Evolutionary conservation across 1,140 invertebrate species (phyloP), one percentile per base, ranked within the genome.

Genomic region (Portunus trituberculatus): DNA sequence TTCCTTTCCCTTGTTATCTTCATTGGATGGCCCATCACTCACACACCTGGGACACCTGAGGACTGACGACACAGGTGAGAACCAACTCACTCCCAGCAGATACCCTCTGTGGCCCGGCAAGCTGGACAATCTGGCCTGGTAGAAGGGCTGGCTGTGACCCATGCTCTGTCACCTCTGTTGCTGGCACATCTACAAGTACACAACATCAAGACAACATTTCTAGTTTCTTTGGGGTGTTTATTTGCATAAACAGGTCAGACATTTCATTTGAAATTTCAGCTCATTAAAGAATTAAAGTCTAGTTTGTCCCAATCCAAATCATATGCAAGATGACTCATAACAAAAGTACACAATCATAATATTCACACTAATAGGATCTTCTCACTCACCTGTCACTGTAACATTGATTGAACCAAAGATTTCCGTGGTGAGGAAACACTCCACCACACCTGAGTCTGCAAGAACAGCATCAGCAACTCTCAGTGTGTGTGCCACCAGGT

Each of bases 11-110:
- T 39, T 39, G 39, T 39, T 39, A 39, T 39, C 39, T 39, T 39
- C 39, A 6, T 6, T 39, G 39, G 39, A 39, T 6, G 6, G 39
- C 39, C 6, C 39, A 39, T 39, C 39, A 39, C 20, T 0, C 14
- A 39, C 88, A 84, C 88, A 94, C 93, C 88, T 94, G n/a, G 7
- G 91, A 46, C 20, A 94, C 89, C 6, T 89, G 88, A 31, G 93
- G 88, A 29, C 93, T 94, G 14, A 94, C 93, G 32, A 94, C 88
- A 84, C 93, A 94, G 31, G 88, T 94, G 20, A 94, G 93, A 16
- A 84, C 10, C 59, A 94, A 29, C 39, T 52, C 67, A 6, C 31
- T 4, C 10, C 93, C 93, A 0, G 25, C 67, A 12, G 4, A 0
- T 25, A 84, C 88, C 10, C 10, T 29, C 16, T 14, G 46, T 14